Evolutionary conservation across 2,888 invertebrate species (phyloP), one percentile per base, ranked within the genome.

Genomic region (Torymus aiolomorphi): DNA sequence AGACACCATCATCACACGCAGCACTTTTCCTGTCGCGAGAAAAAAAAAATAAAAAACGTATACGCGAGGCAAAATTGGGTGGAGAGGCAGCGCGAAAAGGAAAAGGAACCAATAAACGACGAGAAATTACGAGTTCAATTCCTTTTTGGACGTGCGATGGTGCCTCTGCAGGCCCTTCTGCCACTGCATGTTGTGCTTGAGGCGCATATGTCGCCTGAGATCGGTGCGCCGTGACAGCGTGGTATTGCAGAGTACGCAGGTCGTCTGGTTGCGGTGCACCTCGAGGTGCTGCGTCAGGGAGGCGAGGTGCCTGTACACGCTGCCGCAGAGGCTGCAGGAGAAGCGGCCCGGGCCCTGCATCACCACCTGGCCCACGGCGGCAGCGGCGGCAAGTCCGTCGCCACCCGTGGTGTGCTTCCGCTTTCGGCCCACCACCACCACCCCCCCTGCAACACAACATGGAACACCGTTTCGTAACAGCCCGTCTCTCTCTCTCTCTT

Each of bases 211-310:
- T 85, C 90, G 89, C 84, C 90, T 89, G 86, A 90, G 88, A 86
- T 90, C 90, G 87, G 90, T 90, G 88, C 90, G 90, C 89, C 90
- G 90, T 89, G 90, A 90, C 88, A 90, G 90, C 86, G 90, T 90
- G 87, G 90, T 90, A 87, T 90, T 88, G 87, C 90, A 90, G 84
- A 90, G 88, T 87, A 89, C 86, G 89, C 90, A 90, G 88, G 90
- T 90, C 85, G 90, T 90, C 89, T 90, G 90, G 88, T 90, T 90
- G 86, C 90, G 90, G 88, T 90, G 90, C 88, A 90, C 90, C 88
- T 90, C 90, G 76, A 90, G 90, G 89, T 90, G 90, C 89, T 90
- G 90, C 85, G 90, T 90, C 86, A 90, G 88, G 88, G 90, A 90
- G 87, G 90, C 90, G 83, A 90, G 89, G 86, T 90, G 90, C 88